These are phyloP conservation scores for Muscicapa adusta DNA, from an alignment of 2,113 vertebrate species.

Conservation along the genomic window DNA sequence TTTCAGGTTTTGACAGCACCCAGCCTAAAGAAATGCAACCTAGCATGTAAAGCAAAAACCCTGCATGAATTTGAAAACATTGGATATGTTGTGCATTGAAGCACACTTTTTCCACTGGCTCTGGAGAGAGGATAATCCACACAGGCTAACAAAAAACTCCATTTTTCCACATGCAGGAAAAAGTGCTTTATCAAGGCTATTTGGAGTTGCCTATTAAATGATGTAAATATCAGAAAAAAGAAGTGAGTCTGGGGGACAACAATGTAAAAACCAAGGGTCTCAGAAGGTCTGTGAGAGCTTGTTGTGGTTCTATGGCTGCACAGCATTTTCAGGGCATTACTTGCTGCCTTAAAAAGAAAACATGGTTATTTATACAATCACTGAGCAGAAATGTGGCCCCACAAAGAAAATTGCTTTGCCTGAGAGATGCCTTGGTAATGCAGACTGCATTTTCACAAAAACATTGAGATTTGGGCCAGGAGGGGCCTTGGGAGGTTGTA, in stretches of 20 bases:
- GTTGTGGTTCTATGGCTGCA: background rate
- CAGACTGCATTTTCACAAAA: background rate
- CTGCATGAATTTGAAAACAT: background rate
- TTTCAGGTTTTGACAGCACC: conserved; percentile 9
- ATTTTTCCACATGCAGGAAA: background rate
- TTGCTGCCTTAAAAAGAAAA: conserved; percentile 18
- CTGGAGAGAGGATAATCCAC: background rate
- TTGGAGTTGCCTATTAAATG: background rate
- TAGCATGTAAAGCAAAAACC: conserved; percentile 6
- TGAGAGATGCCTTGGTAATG: background rate
- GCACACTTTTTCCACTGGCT: background rate
- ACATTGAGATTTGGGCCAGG: background rate
- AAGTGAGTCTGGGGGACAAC: background rate
- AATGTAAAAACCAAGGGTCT: background rate
- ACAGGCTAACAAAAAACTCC: background rate
- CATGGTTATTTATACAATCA: conserved; percentile 17
- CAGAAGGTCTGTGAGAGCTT: background rate
- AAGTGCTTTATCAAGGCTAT: background rate
- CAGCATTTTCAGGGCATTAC: background rate
- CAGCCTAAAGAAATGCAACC: conserved; percentile 3
- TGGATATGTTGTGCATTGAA: background rate
- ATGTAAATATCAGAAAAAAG: background rate
- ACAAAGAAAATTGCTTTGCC: conserved; percentile 16
- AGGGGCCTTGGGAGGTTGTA: background rate
- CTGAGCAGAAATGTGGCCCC: background rate